phyloP scores from a whole-genome alignment of 2,888 invertebrate genomes.

The Prenolepis imparis region DNA sequence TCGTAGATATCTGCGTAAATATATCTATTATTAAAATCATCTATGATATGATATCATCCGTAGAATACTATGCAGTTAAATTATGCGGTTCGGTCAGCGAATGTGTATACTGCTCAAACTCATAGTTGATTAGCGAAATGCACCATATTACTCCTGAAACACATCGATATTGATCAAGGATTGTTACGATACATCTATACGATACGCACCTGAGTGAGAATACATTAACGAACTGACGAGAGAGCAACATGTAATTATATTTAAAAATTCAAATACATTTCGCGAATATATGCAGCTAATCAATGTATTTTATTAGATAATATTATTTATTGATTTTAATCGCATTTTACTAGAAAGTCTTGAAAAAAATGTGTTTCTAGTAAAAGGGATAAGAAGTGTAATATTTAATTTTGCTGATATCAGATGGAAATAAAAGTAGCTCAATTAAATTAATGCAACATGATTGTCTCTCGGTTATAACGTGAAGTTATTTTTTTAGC shows the following conservation, averaged over 20 bases:
- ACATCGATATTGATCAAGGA: slow-evolving; percentile 36
- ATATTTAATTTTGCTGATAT: background rate
- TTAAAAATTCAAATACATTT: slow-evolving; percentile 23
- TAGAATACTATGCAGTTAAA: slow-evolving; percentile 35
- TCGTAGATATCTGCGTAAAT: background rate
- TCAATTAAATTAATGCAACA: background rate
- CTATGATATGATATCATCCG: background rate
- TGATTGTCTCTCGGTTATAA: background rate
- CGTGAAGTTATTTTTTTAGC: background rate
- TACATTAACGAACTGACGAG: slow-evolving; percentile 39
- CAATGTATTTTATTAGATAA: background rate
- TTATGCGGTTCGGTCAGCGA: background rate
- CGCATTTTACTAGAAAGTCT: slow-evolving; percentile 1
- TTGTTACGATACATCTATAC: slow-evolving; percentile 1
- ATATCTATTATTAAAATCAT: background rate
- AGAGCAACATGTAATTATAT: background rate
- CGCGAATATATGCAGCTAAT: background rate
- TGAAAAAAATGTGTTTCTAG: background rate
- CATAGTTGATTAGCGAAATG: slow-evolving; percentile 44
- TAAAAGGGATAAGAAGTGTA: background rate
- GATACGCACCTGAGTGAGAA: slow-evolving; percentile 17
- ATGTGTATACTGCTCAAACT: slow-evolving; percentile 8
- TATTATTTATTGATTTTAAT: background rate
- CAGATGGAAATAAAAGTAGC: background rate
- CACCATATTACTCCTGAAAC: background rate